These are phyloP conservation scores for Coreoperca whiteheadi DNA, from an alignment of 2,113 vertebrate species.

Conservation along the genomic window DNA sequence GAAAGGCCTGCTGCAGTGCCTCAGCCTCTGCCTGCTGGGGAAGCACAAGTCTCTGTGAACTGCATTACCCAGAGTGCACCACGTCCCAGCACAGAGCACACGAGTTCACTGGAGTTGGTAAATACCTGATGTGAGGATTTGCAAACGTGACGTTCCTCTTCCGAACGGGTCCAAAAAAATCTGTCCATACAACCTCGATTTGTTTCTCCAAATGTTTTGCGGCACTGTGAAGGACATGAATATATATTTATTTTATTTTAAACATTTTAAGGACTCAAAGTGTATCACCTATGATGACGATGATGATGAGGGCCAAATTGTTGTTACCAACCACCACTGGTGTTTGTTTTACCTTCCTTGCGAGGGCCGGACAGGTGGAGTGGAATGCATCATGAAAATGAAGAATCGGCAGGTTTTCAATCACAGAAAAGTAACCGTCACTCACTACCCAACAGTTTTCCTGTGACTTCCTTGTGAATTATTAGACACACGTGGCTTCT, in stretches of 20 bases:
- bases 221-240: conserved; percentile 46
- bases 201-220: conserved; percentile 29
- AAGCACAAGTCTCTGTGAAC: conserved; percentile 88
- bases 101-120: neutral
- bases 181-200: conserved; percentile 18
- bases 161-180: neutral
- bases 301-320: conserved; percentile 19
- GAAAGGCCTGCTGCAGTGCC: conserved; percentile 83
- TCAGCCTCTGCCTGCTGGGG: conserved; percentile 86
- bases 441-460: neutral
- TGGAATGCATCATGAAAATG: neutral
- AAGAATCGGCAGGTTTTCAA: neutral
- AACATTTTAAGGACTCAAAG: conserved; percentile 38
- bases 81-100: neutral
- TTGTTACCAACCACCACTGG: conserved; percentile 9
- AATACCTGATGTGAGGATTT: conserved; percentile 66
- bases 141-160: conserved; percentile 61
- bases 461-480: neutral
- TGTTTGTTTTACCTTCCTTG: conserved; percentile 14
- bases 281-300: conserved; percentile 10
- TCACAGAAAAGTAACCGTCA: neutral
- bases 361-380: neutral
- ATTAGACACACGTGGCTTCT: neutral
- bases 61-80: conserved; percentile 60
- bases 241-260: conserved; percentile 52